Evolutionary conservation across 2,888 invertebrate species (phyloP).

Genomic region (Hydroisotoma schaefferi): DNA sequence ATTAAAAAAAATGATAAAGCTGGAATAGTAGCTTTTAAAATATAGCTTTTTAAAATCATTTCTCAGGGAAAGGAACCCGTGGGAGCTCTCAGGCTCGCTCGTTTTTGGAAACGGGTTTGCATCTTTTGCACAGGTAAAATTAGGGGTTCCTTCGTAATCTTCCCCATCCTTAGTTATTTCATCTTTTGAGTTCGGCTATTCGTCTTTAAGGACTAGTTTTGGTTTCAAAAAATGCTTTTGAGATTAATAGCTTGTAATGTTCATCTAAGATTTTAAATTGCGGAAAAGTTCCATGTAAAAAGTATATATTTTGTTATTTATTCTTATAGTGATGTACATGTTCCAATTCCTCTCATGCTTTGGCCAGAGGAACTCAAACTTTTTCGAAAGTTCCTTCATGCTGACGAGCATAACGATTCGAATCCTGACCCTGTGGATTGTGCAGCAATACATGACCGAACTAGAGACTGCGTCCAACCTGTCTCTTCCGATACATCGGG

Average conservation of each 20-base stretch:
- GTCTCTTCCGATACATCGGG: slow-evolving; percentile 17
- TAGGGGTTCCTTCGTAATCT: not conserved
- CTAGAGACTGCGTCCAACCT: slow-evolving; percentile 19
- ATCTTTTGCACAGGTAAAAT: slow-evolving; percentile 26
- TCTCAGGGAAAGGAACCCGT: slow-evolving; percentile 34
- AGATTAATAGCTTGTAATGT: too few species aligned
- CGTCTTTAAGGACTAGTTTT: too few species aligned
- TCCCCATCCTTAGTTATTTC: too few species aligned
- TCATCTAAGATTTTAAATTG: not conserved
- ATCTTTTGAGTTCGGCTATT: too few species aligned
- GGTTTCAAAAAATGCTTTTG: too few species aligned
- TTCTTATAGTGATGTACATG: slow-evolving; percentile 12
- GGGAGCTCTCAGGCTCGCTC: slow-evolving; percentile 24
- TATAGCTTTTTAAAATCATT: not conserved
- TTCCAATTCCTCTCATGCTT: slow-evolving; percentile 16
- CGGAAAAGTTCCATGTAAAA: not conserved
- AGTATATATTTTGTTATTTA: not conserved
- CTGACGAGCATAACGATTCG: slow-evolving; percentile 22
- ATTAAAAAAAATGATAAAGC: too few species aligned
- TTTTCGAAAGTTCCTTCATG: slow-evolving; percentile 12
- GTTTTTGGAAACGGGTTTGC: slow-evolving; percentile 32
- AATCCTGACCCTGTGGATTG: slow-evolving; percentile 25
- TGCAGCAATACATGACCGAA: slow-evolving; percentile 28
- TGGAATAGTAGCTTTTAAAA: not conserved
- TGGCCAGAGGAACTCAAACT: slow-evolving; percentile 14